Conservation (phyloP, 64 coral and sea anemone genomes). For the Acropora yongei region DNA sequence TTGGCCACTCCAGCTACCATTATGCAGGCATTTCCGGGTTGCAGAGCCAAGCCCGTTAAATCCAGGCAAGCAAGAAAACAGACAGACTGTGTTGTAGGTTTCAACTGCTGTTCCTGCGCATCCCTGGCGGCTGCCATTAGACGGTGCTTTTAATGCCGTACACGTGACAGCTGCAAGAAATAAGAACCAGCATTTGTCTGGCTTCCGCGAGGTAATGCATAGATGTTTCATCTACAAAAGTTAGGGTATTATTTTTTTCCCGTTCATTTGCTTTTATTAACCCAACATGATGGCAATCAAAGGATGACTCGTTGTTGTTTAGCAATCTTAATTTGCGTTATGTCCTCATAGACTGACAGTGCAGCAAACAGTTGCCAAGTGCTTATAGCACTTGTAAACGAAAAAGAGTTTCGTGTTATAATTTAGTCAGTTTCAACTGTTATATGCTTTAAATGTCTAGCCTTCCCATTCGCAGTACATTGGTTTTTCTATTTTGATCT, state of each 20-base stretch:
- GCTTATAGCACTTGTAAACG: neutral
- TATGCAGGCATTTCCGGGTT: constrained; percentile 24
- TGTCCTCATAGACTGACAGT: neutral
- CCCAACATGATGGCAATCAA: neutral
- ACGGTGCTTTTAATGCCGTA: constrained; percentile 1
- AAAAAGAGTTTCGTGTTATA: neutral
- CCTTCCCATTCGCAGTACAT: neutral
- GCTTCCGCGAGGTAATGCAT: neutral
- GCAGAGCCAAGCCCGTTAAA: constrained; percentile 22
- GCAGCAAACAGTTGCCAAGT: neutral
- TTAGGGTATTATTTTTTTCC: neutral
- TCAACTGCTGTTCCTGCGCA: constrained; percentile 1
- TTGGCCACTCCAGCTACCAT: constrained; percentile 55
- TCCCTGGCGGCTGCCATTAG: constrained; percentile 6
- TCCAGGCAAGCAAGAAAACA: constrained; percentile 43
- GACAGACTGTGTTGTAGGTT: constrained; percentile 35
- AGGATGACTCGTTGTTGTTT: neutral
- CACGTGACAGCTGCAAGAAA: constrained; percentile 38
- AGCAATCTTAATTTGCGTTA: neutral
- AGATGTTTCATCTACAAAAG: neutral
- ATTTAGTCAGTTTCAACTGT: neutral
- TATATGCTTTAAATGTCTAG: neutral
- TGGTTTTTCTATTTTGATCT: neutral
- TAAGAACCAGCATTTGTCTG: neutral
- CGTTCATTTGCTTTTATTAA: neutral